Evolutionary conservation across 2,888 invertebrate genomes (phyloP).

Genomic region (Augochlorella aurata): DNA sequence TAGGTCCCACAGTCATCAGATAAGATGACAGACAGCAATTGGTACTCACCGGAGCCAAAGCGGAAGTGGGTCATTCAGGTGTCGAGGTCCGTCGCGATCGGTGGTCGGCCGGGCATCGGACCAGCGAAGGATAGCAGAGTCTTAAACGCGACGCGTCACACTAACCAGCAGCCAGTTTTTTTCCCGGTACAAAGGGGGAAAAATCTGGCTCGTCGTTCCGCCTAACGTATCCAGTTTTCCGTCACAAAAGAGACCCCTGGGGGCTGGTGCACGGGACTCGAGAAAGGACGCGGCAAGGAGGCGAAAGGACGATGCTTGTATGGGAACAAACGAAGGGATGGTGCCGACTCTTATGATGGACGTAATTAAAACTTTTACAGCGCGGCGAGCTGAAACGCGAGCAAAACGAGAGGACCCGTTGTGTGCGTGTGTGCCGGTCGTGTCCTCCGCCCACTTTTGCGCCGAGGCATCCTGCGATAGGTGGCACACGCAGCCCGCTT

Average conservation of each 20-base stretch:
- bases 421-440: constrained; percentile 6
- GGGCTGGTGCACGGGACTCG: constrained; percentile 38
- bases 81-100: not conserved
- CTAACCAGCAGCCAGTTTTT: constrained; percentile 47
- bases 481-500: constrained; percentile 42
- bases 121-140: constrained; percentile 23
- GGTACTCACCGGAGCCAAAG: too few relatives aligned
- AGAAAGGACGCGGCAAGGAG: constrained; percentile 37
- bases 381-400: constrained; percentile 66
- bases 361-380: constrained; percentile 73
- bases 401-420: constrained; percentile 63
- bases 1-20: too few relatives aligned
- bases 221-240: constrained; percentile 61
- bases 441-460: constrained; percentile 41
- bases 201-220: constrained; percentile 60
- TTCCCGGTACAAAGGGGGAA: constrained; percentile 57
- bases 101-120: too few relatives aligned
- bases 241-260: constrained; percentile 61
- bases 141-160: constrained; percentile 55
- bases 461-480: constrained; percentile 48
- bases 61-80: not conserved
- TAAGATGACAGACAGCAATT: too few relatives aligned
- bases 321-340: constrained; percentile 67
- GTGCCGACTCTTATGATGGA: constrained; percentile 71
- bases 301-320: constrained; percentile 49